phyloP scores from a whole-genome alignment of 2,113 vertebrate species.

The Urocynchramus pylzowi region DNA sequence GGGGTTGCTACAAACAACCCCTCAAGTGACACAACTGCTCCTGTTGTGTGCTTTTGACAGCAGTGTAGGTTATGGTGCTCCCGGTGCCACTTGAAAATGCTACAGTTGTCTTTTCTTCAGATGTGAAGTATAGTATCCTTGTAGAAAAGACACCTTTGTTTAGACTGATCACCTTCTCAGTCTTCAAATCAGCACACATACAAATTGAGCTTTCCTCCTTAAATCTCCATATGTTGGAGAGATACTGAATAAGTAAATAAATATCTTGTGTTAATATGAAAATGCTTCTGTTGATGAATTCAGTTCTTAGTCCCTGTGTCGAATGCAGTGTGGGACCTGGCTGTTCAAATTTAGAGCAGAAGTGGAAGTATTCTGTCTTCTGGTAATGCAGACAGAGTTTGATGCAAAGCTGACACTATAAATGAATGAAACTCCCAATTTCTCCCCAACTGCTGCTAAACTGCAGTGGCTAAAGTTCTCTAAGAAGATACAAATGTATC shows the following conservation, averaged over 20 bases:
- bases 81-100: neutral
- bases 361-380: neutral
- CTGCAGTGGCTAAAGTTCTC: neutral
- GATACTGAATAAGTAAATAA: neutral
- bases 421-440: neutral
- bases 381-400: neutral
- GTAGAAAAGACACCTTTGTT: no score
- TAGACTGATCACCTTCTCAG: neutral
- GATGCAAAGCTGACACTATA: neutral
- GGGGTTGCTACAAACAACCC: neutral
- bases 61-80: neutral
- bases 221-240: neutral
- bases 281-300: neutral
- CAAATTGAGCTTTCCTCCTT: neutral
- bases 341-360: neutral
- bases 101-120: neutral
- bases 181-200: neutral
- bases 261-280: neutral
- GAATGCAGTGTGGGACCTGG: neutral
- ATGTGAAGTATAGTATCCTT: neutral
- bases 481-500: neutral
- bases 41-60: neutral
- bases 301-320: neutral
- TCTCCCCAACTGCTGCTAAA: neutral
- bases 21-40: neutral